These are phyloP conservation scores for Philopedon plagiatum DNA, from an alignment of 2,888 invertebrate genomes.

Conservation along the genomic window DNA sequence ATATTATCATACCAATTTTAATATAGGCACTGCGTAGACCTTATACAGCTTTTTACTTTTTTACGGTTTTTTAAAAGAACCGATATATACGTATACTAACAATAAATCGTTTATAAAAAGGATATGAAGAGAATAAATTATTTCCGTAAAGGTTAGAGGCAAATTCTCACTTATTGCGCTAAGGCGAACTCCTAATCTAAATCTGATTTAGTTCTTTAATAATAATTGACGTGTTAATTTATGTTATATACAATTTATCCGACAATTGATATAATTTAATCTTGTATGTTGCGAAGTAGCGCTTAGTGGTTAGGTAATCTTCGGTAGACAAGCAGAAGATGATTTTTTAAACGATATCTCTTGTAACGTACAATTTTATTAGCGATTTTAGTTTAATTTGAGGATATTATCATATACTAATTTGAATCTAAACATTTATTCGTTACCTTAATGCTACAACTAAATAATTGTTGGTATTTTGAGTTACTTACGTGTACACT, in stretches of 20 bases:
- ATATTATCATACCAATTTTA: neutral
- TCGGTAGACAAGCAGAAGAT: neutral
- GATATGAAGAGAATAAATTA: conserved; percentile 37
- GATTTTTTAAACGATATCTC: neutral
- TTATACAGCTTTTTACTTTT: neutral
- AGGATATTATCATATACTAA: too few species aligned
- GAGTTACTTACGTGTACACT: too few species aligned
- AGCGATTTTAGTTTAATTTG: too few species aligned
- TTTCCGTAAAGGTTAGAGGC: conserved; percentile 55
- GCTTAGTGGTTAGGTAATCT: neutral
- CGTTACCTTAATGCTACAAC: too few species aligned
- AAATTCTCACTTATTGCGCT: conserved; percentile 60
- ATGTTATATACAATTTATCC: conserved; percentile 60
- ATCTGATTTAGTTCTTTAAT: conserved; percentile 61
- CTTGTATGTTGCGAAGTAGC: conserved; percentile 32
- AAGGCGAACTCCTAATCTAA: conserved; percentile 58
- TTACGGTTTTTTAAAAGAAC: neutral
- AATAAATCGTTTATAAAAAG: conserved; percentile 49
- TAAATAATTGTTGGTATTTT: too few species aligned
- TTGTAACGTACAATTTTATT: too few species aligned
- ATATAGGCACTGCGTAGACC: neutral
- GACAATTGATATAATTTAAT: conserved; percentile 63
- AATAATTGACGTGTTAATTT: conserved; percentile 64
- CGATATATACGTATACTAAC: conserved; percentile 11
- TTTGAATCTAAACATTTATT: too few species aligned